Conservation (phyloP, 2,888 invertebrate genomes). For the Pseudococcus viburni region DNA sequence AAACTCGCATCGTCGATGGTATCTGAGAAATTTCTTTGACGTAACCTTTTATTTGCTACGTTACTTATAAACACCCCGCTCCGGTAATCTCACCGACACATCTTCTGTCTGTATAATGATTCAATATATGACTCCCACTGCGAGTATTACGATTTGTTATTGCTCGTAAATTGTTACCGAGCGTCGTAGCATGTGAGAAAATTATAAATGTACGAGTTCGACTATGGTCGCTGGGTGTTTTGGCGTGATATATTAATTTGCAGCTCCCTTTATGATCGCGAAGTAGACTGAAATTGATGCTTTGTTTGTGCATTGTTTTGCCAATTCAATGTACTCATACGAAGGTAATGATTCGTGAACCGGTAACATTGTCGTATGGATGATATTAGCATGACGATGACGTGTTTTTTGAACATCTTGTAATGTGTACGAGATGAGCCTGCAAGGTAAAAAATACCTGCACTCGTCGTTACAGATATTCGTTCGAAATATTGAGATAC, state of each 20-base stretch:
- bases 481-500: not conserved
- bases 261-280: not conserved
- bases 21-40: slow-evolving; percentile 37
- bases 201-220: slow-evolving; percentile 28
- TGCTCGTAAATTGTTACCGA: slow-evolving; percentile 22
- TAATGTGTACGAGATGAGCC: not conserved
- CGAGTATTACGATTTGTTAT: slow-evolving; percentile 49
- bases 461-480: not conserved
- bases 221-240: not conserved
- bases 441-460: not conserved
- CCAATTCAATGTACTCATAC: not conserved
- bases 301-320: not conserved
- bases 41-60: slow-evolving; percentile 44
- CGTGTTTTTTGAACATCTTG: not conserved
- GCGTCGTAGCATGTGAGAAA: slow-evolving; percentile 9
- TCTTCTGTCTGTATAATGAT: slow-evolving; percentile 37
- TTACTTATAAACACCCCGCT: slow-evolving; percentile 1
- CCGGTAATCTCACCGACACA: not conserved
- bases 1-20: slow-evolving; percentile 19
- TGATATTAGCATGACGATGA: not conserved
- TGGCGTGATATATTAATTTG: slow-evolving; percentile 18
- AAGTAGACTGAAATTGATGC: not conserved
- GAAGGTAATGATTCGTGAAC: slow-evolving; percentile 1
- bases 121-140: slow-evolving; percentile 46
- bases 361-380: not conserved